Base-by-base conservation (phyloP, 2,113 vertebrate genomes). In the Hemibagrus wyckioides region DNA sequence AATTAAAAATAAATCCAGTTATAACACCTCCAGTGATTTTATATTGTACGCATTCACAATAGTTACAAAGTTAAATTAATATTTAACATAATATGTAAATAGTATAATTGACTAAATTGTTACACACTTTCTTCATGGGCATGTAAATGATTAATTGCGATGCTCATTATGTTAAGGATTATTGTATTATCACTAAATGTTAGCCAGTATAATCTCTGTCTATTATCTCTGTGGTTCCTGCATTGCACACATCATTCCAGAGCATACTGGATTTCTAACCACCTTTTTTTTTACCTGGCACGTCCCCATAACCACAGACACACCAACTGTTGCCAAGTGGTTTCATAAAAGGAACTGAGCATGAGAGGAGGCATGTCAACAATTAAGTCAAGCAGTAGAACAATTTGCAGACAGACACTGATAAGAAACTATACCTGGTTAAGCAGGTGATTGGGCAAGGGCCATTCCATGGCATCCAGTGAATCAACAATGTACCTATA, bases 161-260 rank as follows among this genome's bases (percentile, higher is more conserved):
- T 48, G 9, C 69, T 23, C 36, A 3, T 73, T 39, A 25, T 23
- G n/a, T 41, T 73, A 73, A 23, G 36, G 36, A 41, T 1, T 1
- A 25, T 77, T 0, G 44, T 69, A 8, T 73, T 75, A 75, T 75
- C 23, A 48, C 39, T 75, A 48, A 11, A 48, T 28, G 71, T 48
- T 23, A 30, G n/a, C 76, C 17, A 33, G 76, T n/a, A 54, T 33
- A 17, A 39, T 59, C 21, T 59, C 17, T 33, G 56, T 33, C 50
- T 36, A 54, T 81, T 59, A 81, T 59, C 79, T 57, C 79, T 81
- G 79, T 57, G 21, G 33, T 57, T 81, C 23, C 36, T 80, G 30
- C 50, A 4, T 6, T 9, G 30, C n/a, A 56, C 77, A 56, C 52
- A 80, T 17, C n/a, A 56, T 33, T 11, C n/a, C 30, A 54, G 30